phyloP scores from a whole-genome alignment of 2,113 vertebrate species.

The Physeter macrocephalus region DNA sequence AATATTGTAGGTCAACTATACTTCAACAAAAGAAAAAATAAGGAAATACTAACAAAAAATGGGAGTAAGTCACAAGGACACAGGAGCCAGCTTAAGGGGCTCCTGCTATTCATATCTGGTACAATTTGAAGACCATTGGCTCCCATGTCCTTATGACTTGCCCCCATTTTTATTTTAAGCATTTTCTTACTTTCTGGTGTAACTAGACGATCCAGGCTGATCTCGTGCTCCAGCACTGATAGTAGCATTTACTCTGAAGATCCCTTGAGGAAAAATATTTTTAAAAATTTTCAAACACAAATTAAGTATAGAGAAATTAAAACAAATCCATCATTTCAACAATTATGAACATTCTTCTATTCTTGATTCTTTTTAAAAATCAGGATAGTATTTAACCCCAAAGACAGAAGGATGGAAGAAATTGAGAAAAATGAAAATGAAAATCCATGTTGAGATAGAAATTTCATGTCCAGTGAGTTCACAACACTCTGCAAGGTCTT shows the following conservation, averaged over 20 bases:
- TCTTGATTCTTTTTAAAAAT: not conserved
- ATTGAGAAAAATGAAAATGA: not conserved
- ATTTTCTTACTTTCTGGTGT: not conserved
- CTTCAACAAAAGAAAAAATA: not conserved
- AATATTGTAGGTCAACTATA: not conserved
- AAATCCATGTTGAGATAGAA: no score
- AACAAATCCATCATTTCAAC: not conserved
- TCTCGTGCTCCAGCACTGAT: not conserved
- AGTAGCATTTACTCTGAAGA: not conserved
- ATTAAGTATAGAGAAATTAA: not conserved
- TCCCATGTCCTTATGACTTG: not conserved
- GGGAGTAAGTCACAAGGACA: not conserved
- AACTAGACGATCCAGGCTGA: not conserved
- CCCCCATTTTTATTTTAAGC: not conserved
- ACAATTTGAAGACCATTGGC: not conserved
- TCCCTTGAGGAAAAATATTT: not conserved
- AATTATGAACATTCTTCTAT: not conserved
- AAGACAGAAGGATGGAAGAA: not conserved
- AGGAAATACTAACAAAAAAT: not conserved
- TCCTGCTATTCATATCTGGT: not conserved
- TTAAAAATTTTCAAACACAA: not conserved
- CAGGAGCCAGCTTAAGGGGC: not conserved
- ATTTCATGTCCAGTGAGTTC: not conserved
- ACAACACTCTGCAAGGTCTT: not conserved
- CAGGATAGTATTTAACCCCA: not conserved